Conservation (phyloP, 1,140 invertebrate genomes). For the Eumaeus atala region DNA sequence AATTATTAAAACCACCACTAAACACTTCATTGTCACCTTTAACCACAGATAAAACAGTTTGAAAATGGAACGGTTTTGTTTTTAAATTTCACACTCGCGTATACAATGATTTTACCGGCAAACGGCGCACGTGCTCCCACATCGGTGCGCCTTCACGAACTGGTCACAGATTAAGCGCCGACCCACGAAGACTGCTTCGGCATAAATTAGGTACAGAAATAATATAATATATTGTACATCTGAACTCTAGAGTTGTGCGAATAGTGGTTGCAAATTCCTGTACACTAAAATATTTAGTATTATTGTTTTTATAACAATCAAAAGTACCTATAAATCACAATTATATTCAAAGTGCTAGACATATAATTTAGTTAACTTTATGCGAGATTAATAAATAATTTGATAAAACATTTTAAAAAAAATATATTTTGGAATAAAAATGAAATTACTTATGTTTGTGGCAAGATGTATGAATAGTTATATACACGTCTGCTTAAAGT, state of each 20-base stretch:
- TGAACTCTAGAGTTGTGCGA: not conserved
- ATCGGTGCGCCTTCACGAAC: conserved; percentile 57
- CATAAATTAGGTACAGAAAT: conserved; percentile 57
- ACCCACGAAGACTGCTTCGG: conserved; percentile 33
- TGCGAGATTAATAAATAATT: too few relatives aligned
- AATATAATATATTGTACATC: conserved; percentile 32
- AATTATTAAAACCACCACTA: conserved; percentile 46
- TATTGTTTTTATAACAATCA: too few relatives aligned
- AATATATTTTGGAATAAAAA: too few relatives aligned
- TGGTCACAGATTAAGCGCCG: conserved; percentile 30
- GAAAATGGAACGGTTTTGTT: conserved; percentile 21
- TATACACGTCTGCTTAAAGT: too few relatives aligned
- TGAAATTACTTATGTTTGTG: too few relatives aligned
- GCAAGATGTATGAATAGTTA: too few relatives aligned
- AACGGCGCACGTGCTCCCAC: conserved; percentile 48
- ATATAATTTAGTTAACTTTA: too few relatives aligned
- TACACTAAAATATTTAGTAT: not conserved
- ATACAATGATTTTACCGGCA: conserved; percentile 33
- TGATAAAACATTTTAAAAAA: too few relatives aligned
- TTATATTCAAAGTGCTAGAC: too few relatives aligned
- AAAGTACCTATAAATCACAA: too few relatives aligned
- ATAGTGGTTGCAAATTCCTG: conserved; percentile 3
- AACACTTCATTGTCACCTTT: conserved; percentile 62
- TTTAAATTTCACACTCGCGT: conserved; percentile 41
- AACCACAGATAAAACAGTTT: conserved; percentile 28